A percentile compares a stretch with the other conserved stretches of the same genome.
Evolutionary conservation across 2,113 vertebrate species (phyloP).

Genomic region (Oplegnathus fasciatus): DNA sequence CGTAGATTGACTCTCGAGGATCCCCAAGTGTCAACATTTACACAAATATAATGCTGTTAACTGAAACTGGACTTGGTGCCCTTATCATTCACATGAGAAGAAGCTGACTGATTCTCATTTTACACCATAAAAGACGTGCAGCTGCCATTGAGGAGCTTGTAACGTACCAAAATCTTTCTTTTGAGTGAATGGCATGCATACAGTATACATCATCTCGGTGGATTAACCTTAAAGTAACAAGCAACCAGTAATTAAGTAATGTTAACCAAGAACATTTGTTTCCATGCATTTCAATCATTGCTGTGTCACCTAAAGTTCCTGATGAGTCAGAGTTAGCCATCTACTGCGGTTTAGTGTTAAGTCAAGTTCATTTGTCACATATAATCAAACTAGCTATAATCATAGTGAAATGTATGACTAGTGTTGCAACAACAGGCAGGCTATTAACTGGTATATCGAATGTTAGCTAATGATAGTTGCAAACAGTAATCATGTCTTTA

Average conservation of each 20-base stretch:
- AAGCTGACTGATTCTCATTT: not conserved
- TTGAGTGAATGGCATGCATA: not conserved
- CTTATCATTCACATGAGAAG: not conserved
- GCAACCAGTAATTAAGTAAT: not conserved
- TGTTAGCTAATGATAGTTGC: too few species aligned
- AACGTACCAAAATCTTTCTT: not conserved
- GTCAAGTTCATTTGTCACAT: too few species aligned
- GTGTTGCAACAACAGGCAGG: too few species aligned
- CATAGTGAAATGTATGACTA: too few species aligned
- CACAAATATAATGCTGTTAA: not conserved
- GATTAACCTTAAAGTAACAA: not conserved
- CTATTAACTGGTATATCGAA: too few species aligned
- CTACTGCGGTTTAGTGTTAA: too few species aligned
- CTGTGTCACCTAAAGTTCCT: too few species aligned
- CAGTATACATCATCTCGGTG: not conserved
- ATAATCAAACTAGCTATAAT: too few species aligned
- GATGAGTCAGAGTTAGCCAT: too few species aligned
- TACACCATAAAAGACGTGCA: not conserved
- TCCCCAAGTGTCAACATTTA: slow-evolving; percentile 2
- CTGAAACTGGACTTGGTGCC: not conserved
- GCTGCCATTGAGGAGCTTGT: not conserved
- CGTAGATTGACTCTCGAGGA: not conserved
- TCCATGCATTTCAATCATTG: too few species aligned
- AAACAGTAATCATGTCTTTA: too few species aligned
- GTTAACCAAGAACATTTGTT: not conserved